A percentile compares a stretch with the other conserved stretches of the same genome.
These are phyloP conservation scores for Alloplasta piceator DNA, from an alignment of 2,888 invertebrate species.

Conservation along the genomic window DNA sequence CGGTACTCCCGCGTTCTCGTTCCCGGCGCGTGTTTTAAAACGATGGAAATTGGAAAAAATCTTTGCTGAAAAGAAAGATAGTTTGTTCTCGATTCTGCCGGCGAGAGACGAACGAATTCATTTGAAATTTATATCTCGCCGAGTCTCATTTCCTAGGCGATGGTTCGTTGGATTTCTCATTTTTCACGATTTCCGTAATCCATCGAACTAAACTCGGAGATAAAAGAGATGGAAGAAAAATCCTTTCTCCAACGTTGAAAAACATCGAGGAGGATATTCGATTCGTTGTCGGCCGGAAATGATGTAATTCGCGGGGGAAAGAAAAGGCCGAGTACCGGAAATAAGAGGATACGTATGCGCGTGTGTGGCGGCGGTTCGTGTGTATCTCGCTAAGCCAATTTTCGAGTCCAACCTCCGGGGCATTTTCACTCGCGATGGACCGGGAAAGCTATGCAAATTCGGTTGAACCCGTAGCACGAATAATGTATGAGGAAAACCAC, in stretches of 20 bases:
- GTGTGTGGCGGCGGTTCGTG: conserved; percentile 1
- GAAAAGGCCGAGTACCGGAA: neutral
- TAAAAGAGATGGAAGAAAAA: neutral
- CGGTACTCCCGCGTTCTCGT: neutral
- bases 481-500: conserved; percentile 68
- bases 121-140: neutral
- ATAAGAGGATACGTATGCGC: conserved; percentile 39
- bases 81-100: too few species aligned
- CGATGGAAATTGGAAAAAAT: neutral
- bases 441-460: conserved; percentile 68
- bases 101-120: too few species aligned
- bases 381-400: conserved; percentile 55
- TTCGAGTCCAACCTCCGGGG: conserved; percentile 61
- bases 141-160: neutral
- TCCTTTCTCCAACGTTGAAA: neutral
- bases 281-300: neutral
- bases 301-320: conserved; percentile 11
- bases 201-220: neutral
- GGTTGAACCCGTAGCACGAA: conserved; percentile 63
- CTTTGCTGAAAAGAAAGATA: neutral
- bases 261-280: neutral
- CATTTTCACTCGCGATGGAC: conserved; percentile 69
- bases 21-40: neutral
- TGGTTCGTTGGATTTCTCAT: conserved; percentile 11
- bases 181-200: conserved; percentile 27